Conservation (phyloP, 2,113 vertebrate species). For the Camarhynchus parvulus region DNA sequence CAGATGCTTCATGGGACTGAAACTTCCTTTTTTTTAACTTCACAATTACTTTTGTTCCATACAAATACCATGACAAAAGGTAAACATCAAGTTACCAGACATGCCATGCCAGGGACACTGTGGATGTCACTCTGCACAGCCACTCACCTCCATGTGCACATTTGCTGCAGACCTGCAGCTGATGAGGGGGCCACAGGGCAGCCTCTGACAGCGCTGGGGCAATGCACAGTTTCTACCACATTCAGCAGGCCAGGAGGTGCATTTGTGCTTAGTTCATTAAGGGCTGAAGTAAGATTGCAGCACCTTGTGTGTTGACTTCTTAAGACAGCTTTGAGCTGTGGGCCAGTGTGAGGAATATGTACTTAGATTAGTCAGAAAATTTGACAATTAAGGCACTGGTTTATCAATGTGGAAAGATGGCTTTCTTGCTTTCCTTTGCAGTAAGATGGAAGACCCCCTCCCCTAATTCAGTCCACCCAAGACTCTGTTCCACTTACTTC, state of each 20-base stretch:
- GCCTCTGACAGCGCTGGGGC: not conserved
- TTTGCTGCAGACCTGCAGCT: not conserved
- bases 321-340: not conserved
- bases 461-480: not conserved
- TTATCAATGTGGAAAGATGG: not conserved
- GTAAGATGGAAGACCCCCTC: not conserved
- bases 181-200: accelerated
- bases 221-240: not conserved
- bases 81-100: not conserved
- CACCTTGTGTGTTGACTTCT: not conserved
- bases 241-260: not conserved
- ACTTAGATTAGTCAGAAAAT: not conserved
- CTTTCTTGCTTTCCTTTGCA: not conserved
- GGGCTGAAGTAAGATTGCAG: not conserved
- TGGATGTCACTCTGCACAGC: not conserved
- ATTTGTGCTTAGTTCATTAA: not conserved
- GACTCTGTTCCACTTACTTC: not conserved
- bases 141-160: accelerated
- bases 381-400: not conserved
- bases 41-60: not conserved
- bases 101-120: not conserved
- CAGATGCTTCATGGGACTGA: not conserved
- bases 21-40: not conserved
- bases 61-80: not conserved
- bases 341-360: not conserved